Evolutionary conservation across 2,113 vertebrate species (phyloP).

Genomic region (Eulacestoma nigropectus): DNA sequence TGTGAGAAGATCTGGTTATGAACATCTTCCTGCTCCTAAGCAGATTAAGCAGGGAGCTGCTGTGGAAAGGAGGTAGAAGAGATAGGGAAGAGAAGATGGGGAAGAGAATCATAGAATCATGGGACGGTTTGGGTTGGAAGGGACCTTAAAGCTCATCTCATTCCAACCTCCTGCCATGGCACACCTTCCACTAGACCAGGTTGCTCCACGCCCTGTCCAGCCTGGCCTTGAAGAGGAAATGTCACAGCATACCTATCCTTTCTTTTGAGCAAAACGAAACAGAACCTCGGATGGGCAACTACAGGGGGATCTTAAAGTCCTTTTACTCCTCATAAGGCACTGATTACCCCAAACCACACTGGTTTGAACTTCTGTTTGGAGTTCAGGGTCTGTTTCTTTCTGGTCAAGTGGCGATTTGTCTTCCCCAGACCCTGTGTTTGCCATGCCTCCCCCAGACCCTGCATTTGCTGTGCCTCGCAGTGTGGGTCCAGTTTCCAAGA

Average conservation of each 20-base stretch:
- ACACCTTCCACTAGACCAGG: neutral
- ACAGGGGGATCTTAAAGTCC: neutral
- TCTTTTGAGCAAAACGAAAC: neutral
- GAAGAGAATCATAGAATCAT: neutral
- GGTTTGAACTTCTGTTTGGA: neutral
- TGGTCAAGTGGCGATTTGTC: neutral
- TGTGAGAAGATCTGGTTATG: neutral
- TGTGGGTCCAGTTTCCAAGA: neutral
- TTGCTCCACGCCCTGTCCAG: neutral
- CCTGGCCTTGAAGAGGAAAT: neutral
- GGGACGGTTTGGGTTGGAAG: neutral
- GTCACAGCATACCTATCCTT: neutral
- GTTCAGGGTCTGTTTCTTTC: neutral
- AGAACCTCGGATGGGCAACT: neutral
- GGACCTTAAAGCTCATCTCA: neutral
- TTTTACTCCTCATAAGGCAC: neutral
- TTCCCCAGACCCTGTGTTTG: fast-evolving
- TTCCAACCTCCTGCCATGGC: neutral
- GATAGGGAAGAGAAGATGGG: neutral
- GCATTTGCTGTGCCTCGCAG: fast-evolving
- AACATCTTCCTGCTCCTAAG: neutral
- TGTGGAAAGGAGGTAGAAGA: neutral
- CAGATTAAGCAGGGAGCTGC: neutral
- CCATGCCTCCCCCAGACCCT: fast-evolving
- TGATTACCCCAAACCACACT: neutral